Evolutionary conservation across 2,113 vertebrate species (phyloP), one percentile per base, ranked within the genome.

Genomic region (Capra hircus): DNA sequence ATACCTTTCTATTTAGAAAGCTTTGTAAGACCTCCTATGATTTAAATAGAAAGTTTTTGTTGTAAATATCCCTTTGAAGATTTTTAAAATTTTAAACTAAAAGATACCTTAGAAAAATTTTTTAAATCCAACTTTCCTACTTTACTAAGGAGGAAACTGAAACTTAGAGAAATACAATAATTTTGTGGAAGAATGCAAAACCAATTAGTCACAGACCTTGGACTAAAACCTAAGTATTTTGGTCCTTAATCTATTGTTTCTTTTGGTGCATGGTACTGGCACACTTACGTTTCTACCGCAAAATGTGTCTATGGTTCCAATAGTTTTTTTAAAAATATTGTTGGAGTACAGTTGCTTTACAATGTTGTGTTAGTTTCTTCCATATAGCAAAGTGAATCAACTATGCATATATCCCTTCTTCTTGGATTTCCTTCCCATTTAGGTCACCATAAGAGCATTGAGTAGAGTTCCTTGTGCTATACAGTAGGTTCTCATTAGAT

Each of bases 141-240:
- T 52, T 94, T 88, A 45, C 9, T 91, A 45, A 6, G 50, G 36
- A 95, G 33, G 89, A 92, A 89, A 84, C 10, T 27, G 52, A 95
- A 94, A 30, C 40, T 83, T 59, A 23, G 30, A 86, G 33, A 9
- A 52, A 52, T 95, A 78, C 28, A 82, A 52, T 82, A 77, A 28
- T 91, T 95, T 95, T 92, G 81, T 67, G 0, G 90, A 95, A 97
- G 16, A 43, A 45, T 36, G 45, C 36, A 0, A 23, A 45, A 8
- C 50, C 87, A 93, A 43, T 96, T 52, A 55, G 50, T 90, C 80
- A 28, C 28, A 83, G 91, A 97, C 94, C 82, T 97, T 81, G 3
- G 27, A 83, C 50, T 94, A 91, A 95, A 96, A 94, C 45, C 27
- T 36, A n/a, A 96, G 4, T 94, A 95, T 95, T 92, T 1, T 93